Percentiles rank a stretch among this genome's conserved stretches.
phyloP scores from a whole-genome alignment of 1,140 invertebrate genomes.

The Berghia stephanieae region DNA sequence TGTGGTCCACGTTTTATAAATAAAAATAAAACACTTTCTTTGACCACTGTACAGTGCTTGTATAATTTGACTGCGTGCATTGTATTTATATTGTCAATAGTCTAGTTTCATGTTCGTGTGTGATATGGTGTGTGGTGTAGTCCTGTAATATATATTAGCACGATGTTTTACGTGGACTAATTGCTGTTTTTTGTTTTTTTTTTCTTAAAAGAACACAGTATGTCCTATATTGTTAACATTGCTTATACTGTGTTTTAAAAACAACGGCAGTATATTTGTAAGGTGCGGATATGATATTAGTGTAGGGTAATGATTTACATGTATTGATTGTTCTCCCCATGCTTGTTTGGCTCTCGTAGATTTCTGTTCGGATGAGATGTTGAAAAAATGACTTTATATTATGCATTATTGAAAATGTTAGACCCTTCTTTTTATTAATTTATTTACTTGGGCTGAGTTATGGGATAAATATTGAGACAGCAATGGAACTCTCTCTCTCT shows the following conservation, averaged over 20 bases:
- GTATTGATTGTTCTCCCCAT: not conserved
- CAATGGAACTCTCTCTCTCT: too few relatives aligned
- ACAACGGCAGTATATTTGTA: not conserved
- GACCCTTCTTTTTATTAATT: not conserved
- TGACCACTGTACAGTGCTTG: too few relatives aligned
- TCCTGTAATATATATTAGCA: too few relatives aligned
- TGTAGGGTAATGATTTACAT: not conserved
- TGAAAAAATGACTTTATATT: not conserved
- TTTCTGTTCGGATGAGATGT: not conserved
- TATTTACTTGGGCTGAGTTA: not conserved
- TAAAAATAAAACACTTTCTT: too few relatives aligned
- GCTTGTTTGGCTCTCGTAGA: not conserved
- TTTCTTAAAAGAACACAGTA: not conserved
- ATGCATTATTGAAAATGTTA: not conserved
- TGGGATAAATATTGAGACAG: not conserved
- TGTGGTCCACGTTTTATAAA: too few relatives aligned
- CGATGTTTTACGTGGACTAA: too few relatives aligned
- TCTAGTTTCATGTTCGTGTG: too few relatives aligned
- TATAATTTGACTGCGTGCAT: too few relatives aligned
- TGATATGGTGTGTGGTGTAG: too few relatives aligned
- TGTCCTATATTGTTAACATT: too few relatives aligned
- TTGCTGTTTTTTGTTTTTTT: not conserved
- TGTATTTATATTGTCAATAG: too few relatives aligned
- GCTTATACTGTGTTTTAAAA: too few relatives aligned
- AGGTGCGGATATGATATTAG: not conserved